phyloP scores from a whole-genome alignment of 2,113 vertebrate genomes.

The Bufo gargarizans region DNA sequence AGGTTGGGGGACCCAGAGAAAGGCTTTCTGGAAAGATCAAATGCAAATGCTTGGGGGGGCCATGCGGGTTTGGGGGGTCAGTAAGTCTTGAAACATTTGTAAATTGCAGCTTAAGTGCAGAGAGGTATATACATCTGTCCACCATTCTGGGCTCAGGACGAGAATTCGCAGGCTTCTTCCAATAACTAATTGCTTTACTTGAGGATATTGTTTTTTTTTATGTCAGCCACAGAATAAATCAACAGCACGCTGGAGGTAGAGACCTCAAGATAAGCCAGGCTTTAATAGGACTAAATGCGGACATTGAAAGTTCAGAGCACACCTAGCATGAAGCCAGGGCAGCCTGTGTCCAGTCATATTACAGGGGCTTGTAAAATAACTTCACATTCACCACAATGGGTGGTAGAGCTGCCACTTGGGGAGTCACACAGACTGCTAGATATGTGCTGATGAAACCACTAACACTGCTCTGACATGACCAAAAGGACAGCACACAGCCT shows the following conservation, averaged over 20 bases:
- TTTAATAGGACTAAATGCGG: slow-evolving; percentile 49
- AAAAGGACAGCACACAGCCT: background rate
- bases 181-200: slow-evolving; percentile 63
- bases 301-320: slow-evolving; percentile 62
- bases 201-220: slow-evolving; percentile 57
- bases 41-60: slow-evolving; percentile 39
- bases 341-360: slow-evolving; percentile 23
- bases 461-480: background rate
- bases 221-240: slow-evolving; percentile 62
- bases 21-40: slow-evolving; percentile 48
- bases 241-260: slow-evolving; percentile 53
- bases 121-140: slow-evolving; percentile 9
- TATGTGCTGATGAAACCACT: background rate
- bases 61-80: slow-evolving; percentile 49
- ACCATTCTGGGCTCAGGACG: slow-evolving; percentile 9
- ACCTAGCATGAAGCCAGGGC: slow-evolving; percentile 27
- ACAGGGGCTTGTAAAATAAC: slow-evolving; percentile 21
- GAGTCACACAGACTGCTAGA: background rate
- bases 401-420: background rate
- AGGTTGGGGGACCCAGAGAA: slow-evolving; percentile 34
- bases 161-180: slow-evolving; percentile 64
- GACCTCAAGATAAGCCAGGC: slow-evolving; percentile 42
- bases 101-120: slow-evolving; percentile 52
- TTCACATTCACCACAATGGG: background rate
- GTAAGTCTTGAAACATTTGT: slow-evolving; percentile 64